Evolutionary conservation across 2,797 vertebrate species (phyloP), one percentile per base, ranked within the genome.

Genomic region (Cyprinella venusta): DNA sequence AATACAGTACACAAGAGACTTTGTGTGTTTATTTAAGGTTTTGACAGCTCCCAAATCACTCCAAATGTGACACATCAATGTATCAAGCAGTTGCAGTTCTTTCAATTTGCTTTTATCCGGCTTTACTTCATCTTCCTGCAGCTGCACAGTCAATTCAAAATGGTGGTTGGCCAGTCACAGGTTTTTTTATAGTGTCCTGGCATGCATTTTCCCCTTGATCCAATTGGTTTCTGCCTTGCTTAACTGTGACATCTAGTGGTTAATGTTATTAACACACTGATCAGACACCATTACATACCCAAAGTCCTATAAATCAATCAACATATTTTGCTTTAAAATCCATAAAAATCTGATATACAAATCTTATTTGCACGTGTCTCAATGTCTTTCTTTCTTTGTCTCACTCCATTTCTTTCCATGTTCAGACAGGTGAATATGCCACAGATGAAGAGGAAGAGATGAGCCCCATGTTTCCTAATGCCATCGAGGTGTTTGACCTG

Each of bases 401-500:
- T 76, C n/a, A 71, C n/a, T 71, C 16, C 65, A 21, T 70, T 15
- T 75, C 36, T 30, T 38, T 76, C n/a, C 48, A 8, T 63, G 24
- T 79, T 48, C 92, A 99, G 98, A 98, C 97, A 0, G 98, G 98
- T 0, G 98, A 99, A 30, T 99, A 98, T 0, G 97, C 96, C 65
- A 99, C 97, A 0, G 98, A 99, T 0, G 95, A 96, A 86, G 95
- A 36, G 36, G 36, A 98, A 86, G 97, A 97, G 94, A 97, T 98
- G 96, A 98, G 97, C 88, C 97, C 97, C 13, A 96, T 98, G 89
- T 98, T 98, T 90, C 97, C 97, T 0, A 95, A 96, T 8, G 95
- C 94, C 89, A 98, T 99, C 0, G 97, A 99, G 91, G 97, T 99
- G 80, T 99, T 99, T 0, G 98, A 99, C 90, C 92, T 99, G 89